Percentiles rank a stretch among this genome's conserved stretches.
phyloP scores from a whole-genome alignment of 1,140 invertebrate species.

The Drosophila bipectinata region DNA sequence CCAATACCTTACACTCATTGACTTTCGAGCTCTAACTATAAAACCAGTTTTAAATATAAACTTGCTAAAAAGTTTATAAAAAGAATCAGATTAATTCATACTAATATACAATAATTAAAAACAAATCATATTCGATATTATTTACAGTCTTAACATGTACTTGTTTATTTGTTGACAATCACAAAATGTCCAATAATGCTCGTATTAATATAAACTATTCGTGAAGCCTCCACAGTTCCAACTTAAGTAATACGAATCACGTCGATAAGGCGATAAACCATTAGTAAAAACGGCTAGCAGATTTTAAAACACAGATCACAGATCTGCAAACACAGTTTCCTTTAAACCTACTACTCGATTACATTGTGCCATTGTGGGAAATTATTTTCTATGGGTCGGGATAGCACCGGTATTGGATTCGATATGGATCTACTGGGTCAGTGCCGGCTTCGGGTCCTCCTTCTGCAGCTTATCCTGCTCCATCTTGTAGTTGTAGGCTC shows the following conservation, averaged over 20 bases:
- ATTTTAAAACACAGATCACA: conserved; percentile 38
- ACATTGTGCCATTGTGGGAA: conserved; percentile 54
- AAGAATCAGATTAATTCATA: no score
- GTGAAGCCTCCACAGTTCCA: conserved; percentile 65
- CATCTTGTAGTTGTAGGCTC: conserved; percentile 67
- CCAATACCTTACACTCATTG: no score
- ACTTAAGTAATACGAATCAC: conserved; percentile 72
- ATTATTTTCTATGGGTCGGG: conserved; percentile 31
- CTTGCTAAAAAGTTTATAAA: no score
- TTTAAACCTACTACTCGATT: conserved; percentile 19
- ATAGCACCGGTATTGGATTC: conserved; percentile 30
- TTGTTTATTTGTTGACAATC: conserved; percentile 64
- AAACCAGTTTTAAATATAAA: no score
- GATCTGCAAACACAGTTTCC: conserved; percentile 33
- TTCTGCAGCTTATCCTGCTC: conserved; percentile 65
- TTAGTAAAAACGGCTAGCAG: conserved; percentile 52
- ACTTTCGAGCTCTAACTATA: no score
- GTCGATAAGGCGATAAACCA: conserved; percentile 64
- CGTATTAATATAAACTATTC: conserved; percentile 56
- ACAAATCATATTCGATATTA: conserved; percentile 2
- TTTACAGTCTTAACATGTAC: conserved; percentile 64
- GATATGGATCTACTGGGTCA: conserved; percentile 33
- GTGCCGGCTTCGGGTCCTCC: conserved; percentile 23
- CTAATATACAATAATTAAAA: background rate
- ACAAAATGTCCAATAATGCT: conserved; percentile 54